Base-by-base conservation (phyloP, 2,888 invertebrate genomes). In the Clivina fossor region DNA sequence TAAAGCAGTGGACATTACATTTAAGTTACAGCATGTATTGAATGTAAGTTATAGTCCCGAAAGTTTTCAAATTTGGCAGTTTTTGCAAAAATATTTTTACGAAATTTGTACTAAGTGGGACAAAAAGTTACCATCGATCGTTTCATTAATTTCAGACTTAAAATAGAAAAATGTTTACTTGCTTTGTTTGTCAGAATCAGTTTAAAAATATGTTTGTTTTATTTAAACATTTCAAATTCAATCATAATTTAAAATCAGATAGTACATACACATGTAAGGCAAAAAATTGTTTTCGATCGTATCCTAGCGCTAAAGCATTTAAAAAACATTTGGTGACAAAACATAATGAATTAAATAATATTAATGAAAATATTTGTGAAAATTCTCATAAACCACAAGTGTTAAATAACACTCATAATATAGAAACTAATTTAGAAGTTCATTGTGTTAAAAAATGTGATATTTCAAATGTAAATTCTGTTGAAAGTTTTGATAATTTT, bases 11-110 rank as follows among this genome's bases (percentile, higher is more conserved):
- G 32, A 32, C 13, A 32, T 32, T 13, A 32, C 32, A 32, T 32
- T 32, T n/a, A 32, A n/a, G n/a, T n/a, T 32, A 32, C 32, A 32
- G n/a, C 32, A 32, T n/a, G n/a, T 32, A 7, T 32, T 32, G n/a
- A 32, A 32, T 32, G 32, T n/a, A 11, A 32, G 13, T 32, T 32
- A 32, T 32, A 32, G 32, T n/a, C n/a, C 32, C 13, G n/a, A 32
- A n/a, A 11, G 32, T n/a, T 32, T n/a, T n/a, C 32, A 32, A 32
- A 32, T 32, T n/a, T 32, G n/a, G 13, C 5, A 32, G n/a, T n/a
- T n/a, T n/a, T n/a, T 32, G 32, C 32, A 32, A n/a, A n/a, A n/a
- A n/a, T n/a, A n/a, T n/a, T n/a, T n/a, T n/a, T n/a, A n/a, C n/a
- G n/a, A n/a, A n/a, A 32, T 32, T 32, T n/a, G n/a, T n/a, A n/a